Percentiles rank a stretch among this genome's conserved stretches.
These are phyloP conservation scores for Papilio polytes DNA, from an alignment of 1,140 invertebrate genomes.

Conservation along the genomic window DNA sequence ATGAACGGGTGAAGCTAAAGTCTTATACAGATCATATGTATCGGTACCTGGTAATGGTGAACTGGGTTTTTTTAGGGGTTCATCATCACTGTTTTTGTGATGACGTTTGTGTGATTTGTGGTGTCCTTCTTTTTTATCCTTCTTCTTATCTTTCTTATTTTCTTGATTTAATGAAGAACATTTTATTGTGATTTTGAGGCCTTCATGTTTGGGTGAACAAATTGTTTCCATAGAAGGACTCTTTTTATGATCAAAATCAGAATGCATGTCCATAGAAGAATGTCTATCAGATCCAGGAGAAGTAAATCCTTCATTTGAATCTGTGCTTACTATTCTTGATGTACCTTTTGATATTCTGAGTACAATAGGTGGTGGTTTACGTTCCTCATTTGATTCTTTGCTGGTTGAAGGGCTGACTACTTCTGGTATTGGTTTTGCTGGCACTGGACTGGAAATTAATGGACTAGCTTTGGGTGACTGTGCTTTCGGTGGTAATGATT, in stretches of 20 bases:
- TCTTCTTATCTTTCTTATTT: slow-evolving; percentile 82
- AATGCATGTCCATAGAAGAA: slow-evolving; percentile 77
- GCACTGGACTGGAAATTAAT: slow-evolving; percentile 71
- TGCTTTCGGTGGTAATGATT: slow-evolving; percentile 61
- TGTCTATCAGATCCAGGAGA: slow-evolving; percentile 82
- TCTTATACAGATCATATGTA: slow-evolving; percentile 82
- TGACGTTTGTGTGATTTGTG: slow-evolving; percentile 77
- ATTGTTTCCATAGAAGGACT: slow-evolving; percentile 76
- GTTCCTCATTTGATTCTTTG: slow-evolving; percentile 75
- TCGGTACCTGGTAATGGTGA: slow-evolving; percentile 83
- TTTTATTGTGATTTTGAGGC: slow-evolving; percentile 81
- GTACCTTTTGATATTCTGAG: slow-evolving; percentile 86
- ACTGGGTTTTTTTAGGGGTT: slow-evolving; percentile 75
- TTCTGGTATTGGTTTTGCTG: slow-evolving; percentile 67
- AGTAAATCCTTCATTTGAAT: slow-evolving; percentile 85
- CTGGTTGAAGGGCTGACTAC: slow-evolving; percentile 79
- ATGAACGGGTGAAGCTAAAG: slow-evolving; percentile 72
- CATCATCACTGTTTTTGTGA: slow-evolving; percentile 74
- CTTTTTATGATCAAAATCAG: slow-evolving; percentile 75
- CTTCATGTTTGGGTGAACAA: slow-evolving; percentile 80
- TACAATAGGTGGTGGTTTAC: slow-evolving; percentile 85
- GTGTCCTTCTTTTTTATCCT: slow-evolving; percentile 70
- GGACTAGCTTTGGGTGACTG: slow-evolving; percentile 79
- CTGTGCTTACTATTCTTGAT: slow-evolving; percentile 86
- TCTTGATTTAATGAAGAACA: slow-evolving; percentile 82